phyloP scores from a whole-genome alignment of 2,797 vertebrate genomes.

The Hydrocynus forskahlii region DNA sequence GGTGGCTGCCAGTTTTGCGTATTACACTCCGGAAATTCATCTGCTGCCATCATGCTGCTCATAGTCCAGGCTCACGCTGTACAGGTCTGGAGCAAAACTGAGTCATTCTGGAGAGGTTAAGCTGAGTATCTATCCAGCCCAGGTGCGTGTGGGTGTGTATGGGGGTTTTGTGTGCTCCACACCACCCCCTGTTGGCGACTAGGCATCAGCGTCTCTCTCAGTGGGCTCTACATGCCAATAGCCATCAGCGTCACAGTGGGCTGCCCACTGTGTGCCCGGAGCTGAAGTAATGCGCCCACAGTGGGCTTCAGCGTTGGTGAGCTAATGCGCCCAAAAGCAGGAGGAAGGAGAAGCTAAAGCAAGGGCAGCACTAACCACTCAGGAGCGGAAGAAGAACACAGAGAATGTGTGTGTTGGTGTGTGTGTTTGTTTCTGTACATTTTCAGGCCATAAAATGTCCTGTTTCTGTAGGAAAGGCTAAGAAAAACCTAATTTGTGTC shows the following conservation, averaged over 20 bases:
- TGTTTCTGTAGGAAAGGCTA: too few relatives aligned
- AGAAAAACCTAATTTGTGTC: too few relatives aligned
- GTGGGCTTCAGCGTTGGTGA: slow-evolving; percentile 31
- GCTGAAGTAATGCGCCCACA: slow-evolving; percentile 51
- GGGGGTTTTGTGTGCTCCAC: slow-evolving; percentile 22
- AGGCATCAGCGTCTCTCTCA: slow-evolving; percentile 1
- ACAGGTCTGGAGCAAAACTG: slow-evolving; percentile 32
- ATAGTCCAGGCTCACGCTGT: background rate
- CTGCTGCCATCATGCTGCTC: slow-evolving; percentile 1
- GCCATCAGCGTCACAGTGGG: slow-evolving; percentile 49
- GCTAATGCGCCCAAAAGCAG: slow-evolving; percentile 44
- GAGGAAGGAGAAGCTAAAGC: slow-evolving; percentile 35
- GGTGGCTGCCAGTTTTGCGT: too few relatives aligned
- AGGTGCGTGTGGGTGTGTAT: slow-evolving; percentile 4
- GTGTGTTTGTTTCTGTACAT: background rate
- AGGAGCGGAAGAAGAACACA: background rate
- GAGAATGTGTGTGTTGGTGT: too few relatives aligned
- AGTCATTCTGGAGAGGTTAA: slow-evolving; percentile 31
- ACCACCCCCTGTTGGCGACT: slow-evolving; percentile 47
- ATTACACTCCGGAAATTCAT: too few relatives aligned
- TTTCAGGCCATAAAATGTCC: too few relatives aligned
- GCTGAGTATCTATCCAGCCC: slow-evolving; percentile 25
- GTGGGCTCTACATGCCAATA: slow-evolving; percentile 48
- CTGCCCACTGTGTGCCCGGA: slow-evolving; percentile 44
- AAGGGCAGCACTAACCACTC: background rate